These are phyloP conservation scores for Dendrolimus houi DNA, from an alignment of 2,888 invertebrate genomes.

Conservation along the genomic window DNA sequence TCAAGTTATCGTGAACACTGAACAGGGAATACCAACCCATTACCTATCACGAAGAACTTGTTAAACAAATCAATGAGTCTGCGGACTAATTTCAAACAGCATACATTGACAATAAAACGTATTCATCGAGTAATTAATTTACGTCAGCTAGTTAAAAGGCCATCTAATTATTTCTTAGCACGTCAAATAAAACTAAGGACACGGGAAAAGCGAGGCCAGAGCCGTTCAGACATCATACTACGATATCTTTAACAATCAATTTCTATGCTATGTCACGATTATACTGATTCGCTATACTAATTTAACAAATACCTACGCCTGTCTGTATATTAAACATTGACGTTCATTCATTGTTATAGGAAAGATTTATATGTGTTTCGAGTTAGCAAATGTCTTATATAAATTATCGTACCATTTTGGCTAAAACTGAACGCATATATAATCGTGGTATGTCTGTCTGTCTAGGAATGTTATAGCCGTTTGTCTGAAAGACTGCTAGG, in stretches of 20 bases:
- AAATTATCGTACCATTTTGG: neutral
- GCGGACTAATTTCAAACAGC: no score
- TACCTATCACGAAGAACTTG: neutral
- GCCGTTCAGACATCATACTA: slow-evolving; percentile 8
- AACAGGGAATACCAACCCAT: no score
- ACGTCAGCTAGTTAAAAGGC: slow-evolving; percentile 55
- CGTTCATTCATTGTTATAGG: neutral
- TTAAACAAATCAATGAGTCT: no score
- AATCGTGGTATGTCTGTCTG: no score
- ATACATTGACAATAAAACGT: slow-evolving; percentile 1
- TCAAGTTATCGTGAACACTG: no score
- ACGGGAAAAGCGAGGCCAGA: slow-evolving; percentile 44
- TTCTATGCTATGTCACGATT: slow-evolving; percentile 45
- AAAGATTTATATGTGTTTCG: neutral
- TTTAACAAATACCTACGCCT: neutral
- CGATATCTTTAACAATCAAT: slow-evolving; percentile 14
- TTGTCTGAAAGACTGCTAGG: no score
- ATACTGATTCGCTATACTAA: slow-evolving; percentile 28
- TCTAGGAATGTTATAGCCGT: no score
- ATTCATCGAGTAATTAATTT: slow-evolving; percentile 42
- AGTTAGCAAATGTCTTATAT: neutral
- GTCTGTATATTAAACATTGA: neutral
- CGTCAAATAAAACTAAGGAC: slow-evolving; percentile 59
- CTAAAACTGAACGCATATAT: neutral
- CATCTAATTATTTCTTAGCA: slow-evolving; percentile 64